These are phyloP conservation scores for Volucella inflata DNA, from an alignment of 2,888 invertebrate species.

Conservation along the genomic window DNA sequence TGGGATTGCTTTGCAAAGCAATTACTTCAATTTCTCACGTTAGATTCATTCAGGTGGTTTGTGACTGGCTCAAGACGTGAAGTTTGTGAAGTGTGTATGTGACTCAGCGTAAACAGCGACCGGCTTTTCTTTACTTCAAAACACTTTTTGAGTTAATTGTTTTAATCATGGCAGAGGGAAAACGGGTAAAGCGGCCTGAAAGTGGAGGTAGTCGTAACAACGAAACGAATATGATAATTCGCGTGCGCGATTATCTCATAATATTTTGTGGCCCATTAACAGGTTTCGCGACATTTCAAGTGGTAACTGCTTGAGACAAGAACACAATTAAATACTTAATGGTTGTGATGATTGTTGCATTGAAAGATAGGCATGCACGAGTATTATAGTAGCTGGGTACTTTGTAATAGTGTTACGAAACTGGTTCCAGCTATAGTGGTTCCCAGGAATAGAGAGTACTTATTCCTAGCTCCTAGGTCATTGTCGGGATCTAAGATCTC, in stretches of 20 bases:
- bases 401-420: not conserved
- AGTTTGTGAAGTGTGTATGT: slow-evolving; percentile 27
- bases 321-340: slow-evolving; percentile 54
- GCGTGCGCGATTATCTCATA: slow-evolving; percentile 70
- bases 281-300: slow-evolving; percentile 62
- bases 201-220: slow-evolving; percentile 2
- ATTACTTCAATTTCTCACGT: slow-evolving; percentile 72
- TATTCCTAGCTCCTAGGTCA: not conserved
- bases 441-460: not conserved
- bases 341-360: slow-evolving; percentile 16
- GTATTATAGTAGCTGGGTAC: not conserved
- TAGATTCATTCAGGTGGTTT: slow-evolving; percentile 34
- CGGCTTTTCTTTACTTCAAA: slow-evolving; percentile 30
- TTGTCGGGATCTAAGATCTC: no score
- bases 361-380: not conserved
- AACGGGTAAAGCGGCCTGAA: not conserved
- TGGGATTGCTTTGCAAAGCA: slow-evolving; percentile 50
- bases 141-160: slow-evolving; percentile 48
- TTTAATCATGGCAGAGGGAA: slow-evolving; percentile 16
- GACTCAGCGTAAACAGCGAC: slow-evolving; percentile 39
- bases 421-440: not conserved
- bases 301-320: slow-evolving; percentile 57
- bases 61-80: not conserved
- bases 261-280: slow-evolving; percentile 62
- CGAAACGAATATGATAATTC: slow-evolving; percentile 59